Evolutionary conservation across 1,140 invertebrate species (phyloP).

Genomic region (Aphelinus certus): DNA sequence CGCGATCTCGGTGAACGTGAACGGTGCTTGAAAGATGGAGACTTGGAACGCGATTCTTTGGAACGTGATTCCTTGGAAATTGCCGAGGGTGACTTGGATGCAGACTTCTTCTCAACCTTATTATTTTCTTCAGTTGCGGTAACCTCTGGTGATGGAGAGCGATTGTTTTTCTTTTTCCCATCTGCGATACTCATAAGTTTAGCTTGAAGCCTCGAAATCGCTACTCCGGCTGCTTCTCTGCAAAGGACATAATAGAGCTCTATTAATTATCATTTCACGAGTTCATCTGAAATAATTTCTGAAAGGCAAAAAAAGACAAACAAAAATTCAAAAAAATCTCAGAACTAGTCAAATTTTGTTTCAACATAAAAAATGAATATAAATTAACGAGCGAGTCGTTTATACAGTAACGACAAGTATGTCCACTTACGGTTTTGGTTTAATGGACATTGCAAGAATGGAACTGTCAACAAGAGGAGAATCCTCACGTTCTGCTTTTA

Average conservation of each 20-base stretch:
- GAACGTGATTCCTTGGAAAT: slow-evolving; percentile 56
- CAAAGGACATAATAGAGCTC: slow-evolving; percentile 33
- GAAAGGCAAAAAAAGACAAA: too few species aligned
- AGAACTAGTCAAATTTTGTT: too few species aligned
- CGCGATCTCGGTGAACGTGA: slow-evolving; percentile 52
- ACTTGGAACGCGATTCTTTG: slow-evolving; percentile 56
- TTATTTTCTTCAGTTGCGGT: slow-evolving; percentile 40
- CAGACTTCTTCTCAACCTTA: slow-evolving; percentile 54
- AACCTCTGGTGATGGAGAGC: slow-evolving; percentile 53
- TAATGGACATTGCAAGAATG: slow-evolving; percentile 59
- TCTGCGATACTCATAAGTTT: slow-evolving; percentile 71
- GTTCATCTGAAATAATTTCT: too few species aligned
- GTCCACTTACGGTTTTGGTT: slow-evolving; percentile 62
- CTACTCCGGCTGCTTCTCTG: slow-evolving; percentile 62
- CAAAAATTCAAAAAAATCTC: background rate
- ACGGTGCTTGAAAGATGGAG: slow-evolving; percentile 50
- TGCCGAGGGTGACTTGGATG: slow-evolving; percentile 55
- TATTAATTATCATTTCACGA: background rate
- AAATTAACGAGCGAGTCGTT: background rate
- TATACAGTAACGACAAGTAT: background rate
- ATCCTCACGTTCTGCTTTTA: slow-evolving; percentile 60
- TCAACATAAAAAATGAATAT: background rate
- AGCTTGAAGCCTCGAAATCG: slow-evolving; percentile 70
- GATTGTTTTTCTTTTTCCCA: slow-evolving; percentile 63
- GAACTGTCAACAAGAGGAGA: slow-evolving; percentile 58